A percentile compares a stretch with the other conserved stretches of the same genome.
Conservation (phyloP, 2,113 vertebrate genomes). For the Orientallactaga bullata region DNA sequence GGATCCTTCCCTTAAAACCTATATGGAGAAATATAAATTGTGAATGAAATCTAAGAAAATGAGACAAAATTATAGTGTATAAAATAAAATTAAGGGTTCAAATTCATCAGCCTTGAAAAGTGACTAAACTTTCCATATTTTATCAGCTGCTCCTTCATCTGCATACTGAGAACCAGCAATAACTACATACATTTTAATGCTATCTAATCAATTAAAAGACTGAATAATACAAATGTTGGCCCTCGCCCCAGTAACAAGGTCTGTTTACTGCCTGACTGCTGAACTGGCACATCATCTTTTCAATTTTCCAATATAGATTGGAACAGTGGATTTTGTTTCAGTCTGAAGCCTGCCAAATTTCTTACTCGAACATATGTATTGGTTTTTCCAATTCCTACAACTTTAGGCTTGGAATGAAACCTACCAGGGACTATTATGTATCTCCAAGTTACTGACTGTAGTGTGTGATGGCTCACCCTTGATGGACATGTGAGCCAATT, state of each 20-base stretch:
- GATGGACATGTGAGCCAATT: background rate
- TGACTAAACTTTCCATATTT: background rate
- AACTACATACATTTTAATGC: background rate
- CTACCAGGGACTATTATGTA: background rate
- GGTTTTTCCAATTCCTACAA: background rate
- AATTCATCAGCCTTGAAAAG: background rate
- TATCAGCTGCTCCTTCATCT: background rate
- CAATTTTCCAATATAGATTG: background rate
- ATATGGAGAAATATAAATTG: background rate
- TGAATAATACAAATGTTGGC: background rate
- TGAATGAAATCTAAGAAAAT: background rate
- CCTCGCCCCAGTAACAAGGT: background rate
- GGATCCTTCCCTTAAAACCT: background rate
- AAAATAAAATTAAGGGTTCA: background rate
- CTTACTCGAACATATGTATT: background rate
- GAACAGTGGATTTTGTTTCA: background rate
- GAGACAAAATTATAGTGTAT: background rate
- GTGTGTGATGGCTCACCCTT: background rate
- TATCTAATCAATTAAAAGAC: background rate
- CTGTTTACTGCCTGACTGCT: background rate
- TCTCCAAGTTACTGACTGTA: background rate
- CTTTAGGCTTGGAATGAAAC: background rate
- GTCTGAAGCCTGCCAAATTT: background rate
- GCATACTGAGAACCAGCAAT: background rate
- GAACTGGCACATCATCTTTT: background rate